phyloP scores from a whole-genome alignment of 2,888 invertebrate species.

The Dioctria rufipes region DNA sequence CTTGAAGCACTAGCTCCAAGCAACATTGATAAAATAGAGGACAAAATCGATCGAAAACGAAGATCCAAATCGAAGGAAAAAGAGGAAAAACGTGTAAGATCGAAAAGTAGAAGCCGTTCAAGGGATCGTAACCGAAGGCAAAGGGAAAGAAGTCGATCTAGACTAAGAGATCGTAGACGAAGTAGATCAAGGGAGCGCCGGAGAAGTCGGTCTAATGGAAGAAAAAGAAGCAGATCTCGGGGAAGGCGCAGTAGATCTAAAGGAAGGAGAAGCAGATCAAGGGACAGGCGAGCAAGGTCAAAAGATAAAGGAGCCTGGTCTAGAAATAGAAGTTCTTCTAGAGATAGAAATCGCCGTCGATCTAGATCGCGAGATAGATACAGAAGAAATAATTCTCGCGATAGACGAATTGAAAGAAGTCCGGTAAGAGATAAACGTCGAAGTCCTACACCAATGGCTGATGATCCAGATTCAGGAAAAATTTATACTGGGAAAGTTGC shows the following conservation, averaged over 20 bases:
- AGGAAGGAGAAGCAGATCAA: constrained; percentile 8
- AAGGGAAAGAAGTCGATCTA: constrained; percentile 64
- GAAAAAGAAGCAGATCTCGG: constrained; percentile 64
- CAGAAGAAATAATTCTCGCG: constrained; percentile 8
- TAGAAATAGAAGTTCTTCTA: constrained; percentile 65
- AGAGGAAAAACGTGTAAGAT: constrained; percentile 54
- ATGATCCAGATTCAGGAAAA: constrained; percentile 85
- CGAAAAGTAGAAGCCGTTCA: constrained; percentile 55
- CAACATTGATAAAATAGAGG: constrained; percentile 64
- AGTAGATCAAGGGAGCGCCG: constrained; percentile 57
- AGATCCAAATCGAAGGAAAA: constrained; percentile 61
- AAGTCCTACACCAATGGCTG: constrained; percentile 72
- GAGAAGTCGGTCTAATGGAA: constrained; percentile 60
- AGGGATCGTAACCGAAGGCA: constrained; percentile 46
- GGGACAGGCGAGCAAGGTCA: constrained; percentile 16
- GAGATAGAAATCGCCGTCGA: constrained; percentile 43
- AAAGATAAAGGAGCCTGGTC: constrained; percentile 5
- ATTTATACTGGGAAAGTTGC: constrained; percentile 96
- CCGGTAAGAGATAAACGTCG: constrained; percentile 64
- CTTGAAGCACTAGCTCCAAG: constrained; percentile 89
- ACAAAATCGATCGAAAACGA: constrained; percentile 62
- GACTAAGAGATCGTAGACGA: constrained; percentile 59
- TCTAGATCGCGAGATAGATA: constrained; percentile 63
- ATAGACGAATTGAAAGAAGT: constrained; percentile 48
- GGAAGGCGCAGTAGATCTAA: constrained; percentile 62